Conservation (phyloP, 2,797 vertebrate genomes). For the Leptatherina wallacei region DNA sequence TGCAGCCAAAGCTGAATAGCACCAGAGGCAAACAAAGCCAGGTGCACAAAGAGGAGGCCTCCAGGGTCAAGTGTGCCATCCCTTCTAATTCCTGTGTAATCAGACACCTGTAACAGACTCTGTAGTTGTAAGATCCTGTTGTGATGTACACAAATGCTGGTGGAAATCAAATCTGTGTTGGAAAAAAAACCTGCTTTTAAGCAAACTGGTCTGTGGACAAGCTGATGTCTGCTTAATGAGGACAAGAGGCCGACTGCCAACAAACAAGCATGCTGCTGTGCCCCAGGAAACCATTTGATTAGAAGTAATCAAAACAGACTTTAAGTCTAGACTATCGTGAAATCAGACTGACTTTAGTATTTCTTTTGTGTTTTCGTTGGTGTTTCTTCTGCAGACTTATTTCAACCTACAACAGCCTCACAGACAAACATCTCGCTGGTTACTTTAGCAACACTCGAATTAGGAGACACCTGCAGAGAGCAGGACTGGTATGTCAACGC, state of each 20-base stretch:
- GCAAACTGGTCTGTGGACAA: constrained; percentile 19
- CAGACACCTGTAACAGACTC: constrained; percentile 77
- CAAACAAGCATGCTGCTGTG: constrained; percentile 53
- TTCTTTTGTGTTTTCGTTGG: constrained; percentile 20
- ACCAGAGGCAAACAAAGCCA: constrained; percentile 45
- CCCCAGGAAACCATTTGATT: constrained; percentile 38
- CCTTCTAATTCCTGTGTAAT: constrained; percentile 68
- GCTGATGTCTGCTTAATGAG: constrained; percentile 62
- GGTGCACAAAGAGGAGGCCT: constrained; percentile 61
- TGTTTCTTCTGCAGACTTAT: constrained; percentile 82
- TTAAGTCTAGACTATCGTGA: background rate
- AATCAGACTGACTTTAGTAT: background rate
- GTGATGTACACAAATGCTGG: constrained; percentile 72
- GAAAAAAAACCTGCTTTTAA: constrained; percentile 53
- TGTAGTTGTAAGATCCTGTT: constrained; percentile 75
- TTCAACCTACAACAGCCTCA: constrained; percentile 92
- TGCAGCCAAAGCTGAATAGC: constrained; percentile 36
- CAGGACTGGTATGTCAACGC: constrained; percentile 89
- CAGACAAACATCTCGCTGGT: constrained; percentile 91
- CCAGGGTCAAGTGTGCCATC: constrained; percentile 71
- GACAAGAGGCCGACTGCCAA: constrained; percentile 46
- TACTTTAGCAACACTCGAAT: constrained; percentile 94
- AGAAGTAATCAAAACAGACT: constrained; percentile 33
- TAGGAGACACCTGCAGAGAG: constrained; percentile 90
- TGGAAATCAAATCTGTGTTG: constrained; percentile 77